Conservation (phyloP, 2,113 vertebrate species). For the Labeo rohita region DNA sequence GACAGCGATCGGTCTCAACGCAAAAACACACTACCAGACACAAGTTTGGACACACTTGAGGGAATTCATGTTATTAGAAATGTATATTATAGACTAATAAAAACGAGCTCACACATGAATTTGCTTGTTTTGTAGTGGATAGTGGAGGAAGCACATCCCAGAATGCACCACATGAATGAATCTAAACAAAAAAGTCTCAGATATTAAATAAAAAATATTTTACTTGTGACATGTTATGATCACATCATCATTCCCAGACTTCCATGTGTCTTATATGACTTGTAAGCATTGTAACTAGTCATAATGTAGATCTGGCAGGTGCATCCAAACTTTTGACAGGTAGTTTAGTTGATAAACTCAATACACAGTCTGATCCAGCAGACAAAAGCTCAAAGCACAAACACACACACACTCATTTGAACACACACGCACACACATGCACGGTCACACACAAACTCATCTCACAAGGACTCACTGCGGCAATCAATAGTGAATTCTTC, state of each 20-base stretch:
- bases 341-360: background rate
- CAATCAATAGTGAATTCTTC: conserved; percentile 56
- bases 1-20: conserved; percentile 28
- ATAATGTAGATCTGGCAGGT: background rate
- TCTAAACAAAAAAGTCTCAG: background rate
- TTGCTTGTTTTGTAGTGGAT: background rate
- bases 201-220: background rate
- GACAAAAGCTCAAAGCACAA: conserved; percentile 48
- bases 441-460: conserved; percentile 32
- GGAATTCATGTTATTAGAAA: background rate
- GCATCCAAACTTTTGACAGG: background rate
- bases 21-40: background rate
- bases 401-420: conserved; percentile 5
- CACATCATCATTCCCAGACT: background rate
- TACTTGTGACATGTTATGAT: background rate
- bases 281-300: background rate
- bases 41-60: conserved; percentile 4
- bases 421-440: conserved; percentile 47
- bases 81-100: background rate
- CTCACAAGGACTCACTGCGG: conserved; percentile 55
- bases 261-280: background rate
- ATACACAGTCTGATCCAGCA: conserved; percentile 40
- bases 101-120: background rate
- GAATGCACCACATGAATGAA: no score
- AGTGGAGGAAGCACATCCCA: background rate